These are phyloP conservation scores for Drosophila mayri DNA, from an alignment of 1,140 invertebrate genomes.

Conservation along the genomic window DNA sequence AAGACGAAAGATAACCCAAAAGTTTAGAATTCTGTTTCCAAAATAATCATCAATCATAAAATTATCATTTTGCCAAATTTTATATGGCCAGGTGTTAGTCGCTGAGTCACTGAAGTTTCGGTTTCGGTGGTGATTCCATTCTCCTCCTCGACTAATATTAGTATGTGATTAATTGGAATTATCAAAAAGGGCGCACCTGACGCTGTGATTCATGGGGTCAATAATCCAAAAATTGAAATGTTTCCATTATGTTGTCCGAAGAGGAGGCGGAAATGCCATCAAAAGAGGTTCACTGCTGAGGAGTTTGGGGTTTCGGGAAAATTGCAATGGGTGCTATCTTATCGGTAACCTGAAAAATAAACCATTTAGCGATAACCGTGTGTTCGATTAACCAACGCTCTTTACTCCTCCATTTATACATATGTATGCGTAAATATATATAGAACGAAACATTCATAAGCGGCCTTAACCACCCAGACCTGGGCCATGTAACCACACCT, in stretches of 20 bases:
- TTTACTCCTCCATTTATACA: background rate
- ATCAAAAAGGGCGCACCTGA: slow-evolving; percentile 37
- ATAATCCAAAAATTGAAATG: slow-evolving; percentile 13
- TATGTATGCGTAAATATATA: background rate
- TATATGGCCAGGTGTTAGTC: slow-evolving; percentile 12
- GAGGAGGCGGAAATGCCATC: slow-evolving; percentile 32
- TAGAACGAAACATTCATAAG: slow-evolving; percentile 48
- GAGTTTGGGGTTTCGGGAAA: slow-evolving; percentile 10
- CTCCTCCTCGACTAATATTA: slow-evolving; percentile 18
- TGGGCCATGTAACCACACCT: slow-evolving; percentile 29
- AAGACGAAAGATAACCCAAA: background rate
- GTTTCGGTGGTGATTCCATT: background rate
- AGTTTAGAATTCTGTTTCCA: background rate
- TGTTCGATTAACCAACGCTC: slow-evolving; percentile 44
- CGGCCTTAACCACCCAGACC: slow-evolving; percentile 29
- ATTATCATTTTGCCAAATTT: slow-evolving; percentile 14
- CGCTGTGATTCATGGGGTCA: slow-evolving; percentile 20
- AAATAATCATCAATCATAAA: slow-evolving; percentile 32
- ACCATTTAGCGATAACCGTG: slow-evolving; percentile 45
- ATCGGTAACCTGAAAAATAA: slow-evolving; percentile 39
- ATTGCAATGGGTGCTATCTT: slow-evolving; percentile 39
- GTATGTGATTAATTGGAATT: slow-evolving; percentile 29
- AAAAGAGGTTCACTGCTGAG: background rate
- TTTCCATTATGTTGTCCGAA: slow-evolving; percentile 15
- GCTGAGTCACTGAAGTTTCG: slow-evolving; percentile 16